Evolutionary conservation across 2,888 invertebrate genomes (phyloP), one percentile per base, ranked within the genome.

Genomic region (Galerucella nymphaeae): DNA sequence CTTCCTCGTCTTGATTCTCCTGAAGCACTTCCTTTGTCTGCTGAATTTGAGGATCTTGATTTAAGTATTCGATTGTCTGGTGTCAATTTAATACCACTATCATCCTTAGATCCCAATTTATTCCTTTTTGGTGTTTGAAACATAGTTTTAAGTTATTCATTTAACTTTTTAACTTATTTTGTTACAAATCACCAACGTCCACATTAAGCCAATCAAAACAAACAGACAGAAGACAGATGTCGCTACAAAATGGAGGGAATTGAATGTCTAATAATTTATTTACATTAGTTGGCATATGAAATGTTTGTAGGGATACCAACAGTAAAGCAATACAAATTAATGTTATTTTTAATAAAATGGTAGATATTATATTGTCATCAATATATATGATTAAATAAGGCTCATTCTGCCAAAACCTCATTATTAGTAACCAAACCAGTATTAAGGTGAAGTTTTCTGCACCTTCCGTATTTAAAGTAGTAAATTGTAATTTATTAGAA

Each of bases 1-100:
- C 94, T 86, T 16, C 93, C 94, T 78, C 93, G 87, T 76, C 90
- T 86, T 79, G 89, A 84, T 82, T 88, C 87, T 68, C 84, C 83
- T 48, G 86, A 85, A 79, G 80, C 80, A 77, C 80, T 76, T 77
- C 80, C 82, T 83, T 82, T 83, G 82, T 84, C 83, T 76, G 71
- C 73, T 59, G 78, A 76, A 80, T 83, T 83, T 63, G 80, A 74
- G 64, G 79, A 79, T 77, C 81, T 81, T 53, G 81, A 74, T 72
- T 81, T 80, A 72, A 84, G 80, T 71, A 82, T 73, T 66, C 80
- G 66, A 78, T 78, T 81, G 68, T 78, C 81, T 57, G 84, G 83
- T 38, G 83, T 83, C 76, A 82, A 78, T 73, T 80, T 76, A 64
- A 78, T 72, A 69, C 78, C 80, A 79, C 80, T 78, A 72, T 81